These are phyloP conservation scores for Colistium nudipinnis DNA, from an alignment of 2,113 vertebrate genomes.

Conservation along the genomic window DNA sequence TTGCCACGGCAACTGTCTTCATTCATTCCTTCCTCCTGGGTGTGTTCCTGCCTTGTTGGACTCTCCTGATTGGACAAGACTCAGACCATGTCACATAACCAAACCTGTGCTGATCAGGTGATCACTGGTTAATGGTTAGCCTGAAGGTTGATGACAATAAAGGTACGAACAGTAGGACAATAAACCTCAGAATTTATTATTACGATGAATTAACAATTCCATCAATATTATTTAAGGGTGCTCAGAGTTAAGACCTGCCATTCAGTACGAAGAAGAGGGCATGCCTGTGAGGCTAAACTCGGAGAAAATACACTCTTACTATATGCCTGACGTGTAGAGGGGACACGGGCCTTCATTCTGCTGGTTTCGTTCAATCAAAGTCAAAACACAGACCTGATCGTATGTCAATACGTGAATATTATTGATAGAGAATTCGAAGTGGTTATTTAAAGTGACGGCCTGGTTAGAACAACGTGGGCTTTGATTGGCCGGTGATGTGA, in stretches of 20 bases:
- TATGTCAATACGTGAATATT: too few species aligned
- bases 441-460: not conserved
- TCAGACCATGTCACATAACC: conserved; percentile 50
- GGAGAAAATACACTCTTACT: rapidly evolving
- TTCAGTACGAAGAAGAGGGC: not conserved
- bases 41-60: conserved; percentile 74
- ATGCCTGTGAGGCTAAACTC: conserved; percentile 7
- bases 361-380: not conserved
- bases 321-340: not conserved
- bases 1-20: conserved; percentile 68
- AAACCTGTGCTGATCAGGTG: too few species aligned
- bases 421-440: too few species aligned
- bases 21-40: conserved; percentile 51
- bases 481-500: not conserved
- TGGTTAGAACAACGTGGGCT: not conserved
- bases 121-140: too few species aligned
- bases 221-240: too few species aligned
- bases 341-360: not conserved
- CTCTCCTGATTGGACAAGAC: conserved; percentile 73
- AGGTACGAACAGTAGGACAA: too few species aligned
- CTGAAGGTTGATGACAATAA: too few species aligned
- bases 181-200: too few species aligned
- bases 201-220: too few species aligned
- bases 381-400: not conserved
- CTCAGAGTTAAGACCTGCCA: not conserved